Percentiles rank a stretch among this genome's conserved stretches.
Conservation (phyloP, 2,888 invertebrate species). For the Rhagophthalmus giganteus region DNA sequence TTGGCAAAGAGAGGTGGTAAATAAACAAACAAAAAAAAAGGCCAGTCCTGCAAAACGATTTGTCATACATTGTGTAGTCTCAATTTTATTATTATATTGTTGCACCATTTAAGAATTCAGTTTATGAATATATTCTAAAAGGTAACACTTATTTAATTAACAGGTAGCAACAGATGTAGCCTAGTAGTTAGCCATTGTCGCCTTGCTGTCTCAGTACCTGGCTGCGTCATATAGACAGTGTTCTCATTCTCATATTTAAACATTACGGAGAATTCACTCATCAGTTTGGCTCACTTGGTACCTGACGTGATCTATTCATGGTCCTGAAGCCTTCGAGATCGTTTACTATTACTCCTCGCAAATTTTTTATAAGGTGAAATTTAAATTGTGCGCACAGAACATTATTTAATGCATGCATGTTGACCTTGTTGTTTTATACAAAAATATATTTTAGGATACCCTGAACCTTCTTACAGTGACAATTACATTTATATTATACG, state of each 20-base stretch:
- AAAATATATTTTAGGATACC: no score
- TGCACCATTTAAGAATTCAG: no score
- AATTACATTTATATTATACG: no score
- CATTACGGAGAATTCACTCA: conserved; percentile 38
- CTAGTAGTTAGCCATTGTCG: conserved; percentile 55
- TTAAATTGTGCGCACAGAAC: conserved; percentile 25
- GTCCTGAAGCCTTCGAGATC: conserved; percentile 33
- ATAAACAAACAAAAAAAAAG: no score
- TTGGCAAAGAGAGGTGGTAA: no score
- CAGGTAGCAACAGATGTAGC: conserved; percentile 53
- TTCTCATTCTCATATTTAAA: conserved; percentile 39
- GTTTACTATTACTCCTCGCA: conserved; percentile 17
- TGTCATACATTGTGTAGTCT: no score
- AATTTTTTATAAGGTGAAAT: conserved; percentile 23
- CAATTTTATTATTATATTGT: no score
- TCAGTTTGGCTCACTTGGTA: conserved; percentile 42
- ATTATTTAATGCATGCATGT: conserved; percentile 13
- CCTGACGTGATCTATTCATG: conserved; percentile 40
- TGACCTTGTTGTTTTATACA: conserved; percentile 16
- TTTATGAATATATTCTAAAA: no score
- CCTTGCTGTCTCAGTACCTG: conserved; percentile 56
- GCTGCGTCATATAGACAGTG: conserved; percentile 42
- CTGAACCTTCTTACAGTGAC: no score
- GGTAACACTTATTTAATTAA: conserved; percentile 9
- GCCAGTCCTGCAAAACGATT: no score